Conservation (phyloP, 2,113 vertebrate species). For the Ammospiza caudacuta region DNA sequence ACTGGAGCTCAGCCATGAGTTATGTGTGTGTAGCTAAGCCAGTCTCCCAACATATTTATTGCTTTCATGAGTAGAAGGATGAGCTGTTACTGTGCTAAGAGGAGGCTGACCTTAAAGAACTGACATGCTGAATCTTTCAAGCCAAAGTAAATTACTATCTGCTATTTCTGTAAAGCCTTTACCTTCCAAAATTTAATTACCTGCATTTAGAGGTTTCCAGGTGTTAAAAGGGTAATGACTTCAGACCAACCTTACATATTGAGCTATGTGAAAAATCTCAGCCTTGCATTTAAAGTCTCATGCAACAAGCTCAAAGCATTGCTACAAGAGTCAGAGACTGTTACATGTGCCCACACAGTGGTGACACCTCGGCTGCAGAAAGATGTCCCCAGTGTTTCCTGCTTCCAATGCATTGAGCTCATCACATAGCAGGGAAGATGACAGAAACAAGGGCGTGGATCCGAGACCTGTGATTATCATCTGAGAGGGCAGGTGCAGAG, state of each 20-base stretch:
- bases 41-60: background rate
- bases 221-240: background rate
- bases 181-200: background rate
- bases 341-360: background rate
- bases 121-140: background rate
- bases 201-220: background rate
- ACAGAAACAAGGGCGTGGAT: conserved; percentile 62
- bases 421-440: conserved; percentile 50
- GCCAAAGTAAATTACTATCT: background rate
- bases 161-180: background rate
- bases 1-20: background rate
- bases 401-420: conserved; percentile 59
- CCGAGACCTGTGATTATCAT: conserved; percentile 40
- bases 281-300: background rate
- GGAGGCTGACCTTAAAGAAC: background rate
- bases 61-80: background rate
- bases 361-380: background rate
- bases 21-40: background rate
- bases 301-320: background rate
- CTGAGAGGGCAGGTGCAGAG: background rate
- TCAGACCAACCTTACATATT: background rate
- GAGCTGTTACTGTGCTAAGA: background rate
- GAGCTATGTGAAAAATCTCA: background rate
- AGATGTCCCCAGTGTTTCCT: conserved; percentile 28
- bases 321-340: background rate